These are phyloP conservation scores for Anastrepha obliqua DNA, from an alignment of 1,140 invertebrate species.

Conservation along the genomic window DNA sequence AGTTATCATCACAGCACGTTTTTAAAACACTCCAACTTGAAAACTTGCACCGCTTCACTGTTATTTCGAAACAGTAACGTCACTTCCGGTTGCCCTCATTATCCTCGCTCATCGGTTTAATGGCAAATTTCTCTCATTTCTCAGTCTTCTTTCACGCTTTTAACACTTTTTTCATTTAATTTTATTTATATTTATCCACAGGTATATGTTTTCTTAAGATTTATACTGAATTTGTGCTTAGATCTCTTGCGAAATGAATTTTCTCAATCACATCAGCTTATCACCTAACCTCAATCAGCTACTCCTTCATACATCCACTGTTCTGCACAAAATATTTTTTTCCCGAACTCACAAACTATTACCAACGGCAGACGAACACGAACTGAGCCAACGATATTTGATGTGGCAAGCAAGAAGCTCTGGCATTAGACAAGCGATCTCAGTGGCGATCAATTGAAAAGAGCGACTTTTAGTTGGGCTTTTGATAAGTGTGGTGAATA, in stretches of 20 bases:
- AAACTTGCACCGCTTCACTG: not conserved
- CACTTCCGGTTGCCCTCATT: conserved; percentile 32
- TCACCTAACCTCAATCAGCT: conserved; percentile 41
- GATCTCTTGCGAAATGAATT: not conserved
- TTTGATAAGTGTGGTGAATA: conserved; percentile 26
- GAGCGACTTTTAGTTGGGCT: not conserved
- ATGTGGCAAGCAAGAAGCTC: conserved; percentile 15
- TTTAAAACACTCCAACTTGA: not conserved
- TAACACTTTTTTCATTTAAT: not conserved
- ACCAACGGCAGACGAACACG: conserved; percentile 34
- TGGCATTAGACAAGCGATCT: not conserved
- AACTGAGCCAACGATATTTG: conserved; percentile 35
- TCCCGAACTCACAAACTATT: conserved; percentile 24
- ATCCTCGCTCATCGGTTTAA: not conserved
- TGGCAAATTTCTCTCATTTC: not conserved
- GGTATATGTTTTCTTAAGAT: not conserved
- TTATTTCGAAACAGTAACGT: not conserved
- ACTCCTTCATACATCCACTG: not conserved
- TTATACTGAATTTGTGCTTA: not conserved
- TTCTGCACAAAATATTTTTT: conserved; percentile 15
- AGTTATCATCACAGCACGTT: too few relatives aligned
- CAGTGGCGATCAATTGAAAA: conserved; percentile 5
- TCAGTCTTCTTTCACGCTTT: not conserved
- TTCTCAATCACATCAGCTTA: conserved; percentile 8
- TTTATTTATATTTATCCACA: not conserved